Conservation (phyloP, 1,140 invertebrate genomes). For the Drosophila willistoni region DNA sequence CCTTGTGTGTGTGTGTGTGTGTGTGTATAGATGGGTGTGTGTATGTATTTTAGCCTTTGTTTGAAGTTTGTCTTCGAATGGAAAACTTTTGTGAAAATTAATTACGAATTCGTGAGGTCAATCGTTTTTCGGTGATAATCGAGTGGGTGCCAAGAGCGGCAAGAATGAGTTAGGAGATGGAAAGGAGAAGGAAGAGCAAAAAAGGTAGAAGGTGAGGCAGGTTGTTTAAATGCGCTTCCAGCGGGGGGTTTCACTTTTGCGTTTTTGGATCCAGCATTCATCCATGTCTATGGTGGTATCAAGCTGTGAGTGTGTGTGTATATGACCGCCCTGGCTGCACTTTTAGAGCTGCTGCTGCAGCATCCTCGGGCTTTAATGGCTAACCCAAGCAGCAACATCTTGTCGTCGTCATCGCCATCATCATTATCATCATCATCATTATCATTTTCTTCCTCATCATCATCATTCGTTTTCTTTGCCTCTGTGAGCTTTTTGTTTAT, state of each 20-base stretch:
- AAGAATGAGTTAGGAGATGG: conserved; percentile 11
- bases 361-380: conserved; percentile 44
- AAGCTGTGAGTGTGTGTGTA: conserved; percentile 52
- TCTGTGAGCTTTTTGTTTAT: conserved; percentile 62
- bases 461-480: conserved; percentile 31
- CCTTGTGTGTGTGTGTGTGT: conserved; percentile 9
- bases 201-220: conserved; percentile 33
- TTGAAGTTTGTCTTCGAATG: conserved; percentile 82
- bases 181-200: not conserved
- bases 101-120: conserved; percentile 82
- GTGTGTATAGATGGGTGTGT: not conserved
- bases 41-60: conserved; percentile 54
- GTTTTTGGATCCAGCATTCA: too few relatives aligned
- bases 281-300: conserved; percentile 24
- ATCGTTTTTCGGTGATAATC: conserved; percentile 81
- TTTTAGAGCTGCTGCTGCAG: conserved; percentile 18
- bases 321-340: conserved; percentile 7
- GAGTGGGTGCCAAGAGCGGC: conserved; percentile 71
- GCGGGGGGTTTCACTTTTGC: conserved; percentile 28
- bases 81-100: conserved; percentile 82
- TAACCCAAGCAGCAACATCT: conserved; percentile 18
- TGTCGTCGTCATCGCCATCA: conserved; percentile 1
- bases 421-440: conserved; percentile 26
- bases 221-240: conserved; percentile 65
- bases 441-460: conserved; percentile 6